Evolutionary conservation across 2,888 invertebrate species (phyloP), one percentile per base, ranked within the genome.

Genomic region (Pseudeuparius sepicola): DNA sequence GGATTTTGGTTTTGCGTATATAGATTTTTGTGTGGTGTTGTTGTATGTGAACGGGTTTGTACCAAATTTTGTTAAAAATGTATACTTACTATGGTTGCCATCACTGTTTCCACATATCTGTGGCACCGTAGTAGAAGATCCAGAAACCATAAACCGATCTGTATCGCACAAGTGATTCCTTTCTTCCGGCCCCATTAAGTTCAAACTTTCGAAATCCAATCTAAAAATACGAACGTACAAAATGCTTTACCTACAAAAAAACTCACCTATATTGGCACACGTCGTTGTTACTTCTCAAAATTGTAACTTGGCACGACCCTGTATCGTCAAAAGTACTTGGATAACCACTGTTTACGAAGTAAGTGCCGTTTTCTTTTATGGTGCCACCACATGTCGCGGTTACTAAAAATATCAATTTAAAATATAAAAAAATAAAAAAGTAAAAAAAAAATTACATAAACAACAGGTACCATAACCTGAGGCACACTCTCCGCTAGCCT

Each of bases 61-160:
- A n/a, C n/a, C n/a, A n/a, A n/a, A n/a, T n/a, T n/a, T n/a, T n/a
- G n/a, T n/a, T n/a, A n/a, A n/a, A n/a, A n/a, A n/a, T n/a, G n/a
- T n/a, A n/a, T 41, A 57, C 67, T 64, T 61, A 88, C 88, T 81
- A 59, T 89, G 89, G 60, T 79, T 82, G 11, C 84, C 88, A 18
- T 74, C 74, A 50, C 85, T 86, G 30, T 66, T 66, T 5, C 89
- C 89, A 51, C 89, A 89, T 32, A 89, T 83, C 1, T 78, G 73
- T 2, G 88, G 83, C 0, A 81, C 72, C 0, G 83, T 78, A 53
- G 75, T 82, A 1, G 83, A 82, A 12, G 32, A 31, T 1, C 87
- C 87, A 0, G 86, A 85, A 3, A 87, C 79, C 20, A 88, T 78
- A 49, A 89, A 81, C 52, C 87, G 88, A 55, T 89, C 89, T 44